phyloP scores from a whole-genome alignment of 2,888 invertebrate genomes.

The Icerya purchasi region DNA sequence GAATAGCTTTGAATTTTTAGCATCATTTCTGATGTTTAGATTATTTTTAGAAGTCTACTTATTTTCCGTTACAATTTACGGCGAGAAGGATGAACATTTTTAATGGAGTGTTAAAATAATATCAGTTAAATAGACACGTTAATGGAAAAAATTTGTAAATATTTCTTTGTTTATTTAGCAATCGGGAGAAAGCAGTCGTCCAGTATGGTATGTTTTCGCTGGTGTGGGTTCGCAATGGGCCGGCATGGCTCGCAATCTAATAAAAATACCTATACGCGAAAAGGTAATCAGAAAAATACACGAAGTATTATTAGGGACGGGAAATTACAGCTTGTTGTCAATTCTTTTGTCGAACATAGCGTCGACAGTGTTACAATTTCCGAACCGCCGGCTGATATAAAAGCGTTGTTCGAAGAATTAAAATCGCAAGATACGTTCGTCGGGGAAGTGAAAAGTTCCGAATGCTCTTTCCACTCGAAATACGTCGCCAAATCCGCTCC shows the following conservation, averaged over 20 bases:
- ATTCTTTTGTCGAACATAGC: conserved; percentile 58
- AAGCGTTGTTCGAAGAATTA: conserved; percentile 44
- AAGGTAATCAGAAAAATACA: conserved; percentile 46
- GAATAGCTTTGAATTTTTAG: too few relatives aligned
- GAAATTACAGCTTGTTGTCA: conserved; percentile 58
- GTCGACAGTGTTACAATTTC: conserved; percentile 34
- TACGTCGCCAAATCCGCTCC: conserved; percentile 73
- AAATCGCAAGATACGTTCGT: conserved; percentile 59
- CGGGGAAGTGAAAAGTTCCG: conserved; percentile 58
- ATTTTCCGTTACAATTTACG: too few relatives aligned
- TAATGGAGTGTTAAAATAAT: too few relatives aligned
- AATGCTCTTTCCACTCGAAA: conserved; percentile 75
- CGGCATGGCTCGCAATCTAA: conserved; percentile 79
- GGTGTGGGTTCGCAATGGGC: conserved; percentile 98
- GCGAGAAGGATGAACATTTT: too few relatives aligned
- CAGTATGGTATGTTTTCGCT: conserved; percentile 85
- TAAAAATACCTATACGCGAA: conserved; percentile 61
- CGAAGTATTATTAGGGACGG: conserved; percentile 45
- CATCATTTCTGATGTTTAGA: too few relatives aligned
- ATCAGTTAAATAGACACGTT: too few relatives aligned
- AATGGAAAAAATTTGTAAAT: too few relatives aligned
- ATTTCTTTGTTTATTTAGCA: too few relatives aligned
- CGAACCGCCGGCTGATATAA: conserved; percentile 50
- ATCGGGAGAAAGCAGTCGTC: conserved; percentile 28
- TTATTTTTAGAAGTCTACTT: too few relatives aligned